Evolutionary conservation across 2,888 invertebrate genomes (phyloP), one percentile per base, ranked within the genome.

Genomic region (Erebia palarica): DNA sequence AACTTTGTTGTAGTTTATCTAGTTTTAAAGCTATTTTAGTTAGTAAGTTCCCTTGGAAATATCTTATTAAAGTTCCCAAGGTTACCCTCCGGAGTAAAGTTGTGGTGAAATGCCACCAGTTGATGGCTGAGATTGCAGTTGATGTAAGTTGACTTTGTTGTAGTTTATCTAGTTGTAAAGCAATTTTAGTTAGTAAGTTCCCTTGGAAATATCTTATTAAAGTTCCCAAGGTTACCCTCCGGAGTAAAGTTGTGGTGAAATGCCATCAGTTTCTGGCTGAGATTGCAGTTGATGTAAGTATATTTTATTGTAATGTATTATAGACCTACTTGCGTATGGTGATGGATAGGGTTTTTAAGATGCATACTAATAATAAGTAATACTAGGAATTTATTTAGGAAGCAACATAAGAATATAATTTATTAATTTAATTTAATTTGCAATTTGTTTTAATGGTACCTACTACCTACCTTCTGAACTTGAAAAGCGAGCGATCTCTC

Each of bases 111-210:
- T 99, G 99, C 82, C 98, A 99, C 84, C 94, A 97, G 65, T 96
- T 99, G 90, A 99, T 99, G 98, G 99, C 99, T 11, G 98, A 99
- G 91, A 99, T 99, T 86, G 99, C 99, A 72, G 99, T 99, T 42
- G 92, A 93, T 85, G 92, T 92, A 69, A 91, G 92, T 90, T 18
- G 36, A 21, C n/a, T 21, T 59, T 55, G 8, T 11, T 44, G 42
- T 11, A 47, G 4, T 61, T 5, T n/a, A 36, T n/a, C 9, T 16
- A 58, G 53, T 8, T 53, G 16, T 16, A 97, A 99, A 78, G 95
- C 96, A 0, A 99, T 98, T 89, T 97, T 97, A 0, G 96, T 99
- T 21, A 96, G 97, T 82, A 94, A 94, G 13, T 94, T 98, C 27
- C 27, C 27, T 75, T 3, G 27, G 27, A 3, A 27, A 4, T 4